Evolutionary conservation across 2,113 vertebrate species (phyloP), one percentile per base, ranked within the genome.

Genomic region (Psilopsiagon aurifrons): DNA sequence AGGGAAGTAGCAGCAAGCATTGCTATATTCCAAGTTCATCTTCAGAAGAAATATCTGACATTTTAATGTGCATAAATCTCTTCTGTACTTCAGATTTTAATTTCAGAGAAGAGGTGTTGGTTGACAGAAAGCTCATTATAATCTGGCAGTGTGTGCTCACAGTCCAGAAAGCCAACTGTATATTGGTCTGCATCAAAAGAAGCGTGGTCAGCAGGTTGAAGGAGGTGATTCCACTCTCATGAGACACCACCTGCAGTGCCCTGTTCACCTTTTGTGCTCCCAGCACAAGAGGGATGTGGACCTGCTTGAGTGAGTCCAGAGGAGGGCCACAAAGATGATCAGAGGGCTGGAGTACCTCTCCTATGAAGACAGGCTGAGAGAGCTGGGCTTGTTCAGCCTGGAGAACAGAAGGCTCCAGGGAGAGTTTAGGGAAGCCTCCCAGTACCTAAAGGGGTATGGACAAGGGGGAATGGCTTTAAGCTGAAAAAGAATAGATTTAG

Each of bases 31-130:
- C 29, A 86, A 55, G 55, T 60, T 67, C 20, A 62, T 89, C 74
- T 89, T 86, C 74, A 89, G 43, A 81, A 86, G 51, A 51, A 77
- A 46, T 84, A 95, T 17, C 52, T 94, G 55, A 86, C 75, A 87
- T 84, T 96, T 73, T 41, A 82, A 92, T 71, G 60, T 11, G 23
- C 24, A 84, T 92, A 91, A 92, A 78, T 86, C 69, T 81, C 69
- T 60, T 71, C 69, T 60, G 51, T 51, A 70, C 84, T 76, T 84
- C 60, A 83, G n/a, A 89, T 78, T 86, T 86, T 81, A 70, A 37
- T 29, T 83, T 92, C 91, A 87, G 41, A 89, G 43, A 59, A 59
- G 57, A 35, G n/a, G 33, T 24, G 22, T 24, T 59, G 57, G 57
- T 35, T 59, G 57, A 35, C 57, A 35, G 57, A 59, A 59, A 59